Percentiles rank a stretch among this genome's conserved stretches.
Evolutionary conservation across 2,797 vertebrate genomes (phyloP).

Genomic region (Lateolabrax maculatus): DNA sequence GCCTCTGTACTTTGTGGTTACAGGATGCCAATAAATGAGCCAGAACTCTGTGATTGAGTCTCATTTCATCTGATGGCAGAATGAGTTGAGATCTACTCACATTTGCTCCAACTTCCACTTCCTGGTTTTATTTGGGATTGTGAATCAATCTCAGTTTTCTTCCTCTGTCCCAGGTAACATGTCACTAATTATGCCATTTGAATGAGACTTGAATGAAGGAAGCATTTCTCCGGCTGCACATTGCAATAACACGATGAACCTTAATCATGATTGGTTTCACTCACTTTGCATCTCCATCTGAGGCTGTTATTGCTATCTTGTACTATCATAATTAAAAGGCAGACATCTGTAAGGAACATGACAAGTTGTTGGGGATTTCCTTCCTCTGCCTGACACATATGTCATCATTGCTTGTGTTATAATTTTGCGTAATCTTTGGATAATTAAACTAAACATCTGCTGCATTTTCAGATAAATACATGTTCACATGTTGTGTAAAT

Average conservation of each 20-base stretch:
- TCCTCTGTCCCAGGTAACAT: neutral
- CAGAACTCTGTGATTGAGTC: conserved; percentile 51
- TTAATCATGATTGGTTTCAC: neutral
- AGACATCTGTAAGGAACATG: neutral
- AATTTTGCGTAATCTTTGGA: neutral
- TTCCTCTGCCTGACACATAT: neutral
- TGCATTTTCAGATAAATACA: conserved; percentile 3
- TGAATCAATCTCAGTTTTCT: neutral
- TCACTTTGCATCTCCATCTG: neutral
- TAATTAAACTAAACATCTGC: neutral
- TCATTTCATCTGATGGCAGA: conserved; percentile 38
- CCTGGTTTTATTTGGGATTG: neutral
- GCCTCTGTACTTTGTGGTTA: conserved; percentile 20
- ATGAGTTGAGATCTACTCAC: conserved; percentile 15
- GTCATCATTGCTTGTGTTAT: neutral
- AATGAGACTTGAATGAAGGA: neutral
- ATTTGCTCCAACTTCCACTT: conserved; percentile 31
- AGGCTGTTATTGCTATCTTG: neutral
- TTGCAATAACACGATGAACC: too few species aligned
- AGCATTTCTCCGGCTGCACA: neutral
- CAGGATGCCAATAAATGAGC: conserved; percentile 50
- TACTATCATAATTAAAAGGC: neutral
- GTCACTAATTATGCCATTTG: neutral
- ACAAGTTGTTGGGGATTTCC: neutral
- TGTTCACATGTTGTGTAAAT: neutral